A percentile compares a stretch with the other conserved stretches of the same genome.
Conservation (phyloP, 2,797 vertebrate genomes). For the Sternotherus odoratus region DNA sequence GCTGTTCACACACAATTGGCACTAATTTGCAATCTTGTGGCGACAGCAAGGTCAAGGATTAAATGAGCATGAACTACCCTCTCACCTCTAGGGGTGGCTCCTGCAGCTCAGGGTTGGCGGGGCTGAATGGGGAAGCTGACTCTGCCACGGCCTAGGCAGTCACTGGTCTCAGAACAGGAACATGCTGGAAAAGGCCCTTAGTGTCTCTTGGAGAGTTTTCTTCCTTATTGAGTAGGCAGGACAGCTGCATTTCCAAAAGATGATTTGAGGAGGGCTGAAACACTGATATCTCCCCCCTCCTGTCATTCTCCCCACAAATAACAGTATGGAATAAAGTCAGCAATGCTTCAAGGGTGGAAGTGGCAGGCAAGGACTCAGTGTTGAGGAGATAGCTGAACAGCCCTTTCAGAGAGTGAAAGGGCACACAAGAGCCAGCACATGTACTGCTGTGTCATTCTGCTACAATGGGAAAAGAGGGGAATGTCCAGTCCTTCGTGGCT, state of each 20-base stretch:
- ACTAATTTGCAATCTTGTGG: background rate
- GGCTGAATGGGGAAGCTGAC: background rate
- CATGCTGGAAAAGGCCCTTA: background rate
- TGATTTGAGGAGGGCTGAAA: background rate
- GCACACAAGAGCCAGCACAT: background rate
- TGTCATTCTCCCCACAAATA: background rate
- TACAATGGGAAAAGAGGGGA: background rate
- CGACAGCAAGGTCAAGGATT: background rate
- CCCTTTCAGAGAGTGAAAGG: background rate
- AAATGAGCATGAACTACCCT: background rate
- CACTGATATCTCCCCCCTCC: background rate
- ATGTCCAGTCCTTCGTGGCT: background rate
- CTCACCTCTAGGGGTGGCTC: background rate
- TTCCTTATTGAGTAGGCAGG: background rate
- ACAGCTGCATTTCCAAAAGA: background rate
- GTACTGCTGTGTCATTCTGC: background rate
- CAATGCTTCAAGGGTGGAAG: background rate
- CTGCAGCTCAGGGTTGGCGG: background rate
- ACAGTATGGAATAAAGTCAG: background rate
- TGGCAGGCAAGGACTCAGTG: background rate
- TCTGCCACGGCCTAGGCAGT: background rate
- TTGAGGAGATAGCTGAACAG: background rate
- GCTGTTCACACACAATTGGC: background rate
- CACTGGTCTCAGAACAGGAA: background rate
- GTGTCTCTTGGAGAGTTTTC: background rate